Evolutionary conservation across 2,797 vertebrate species (phyloP), one percentile per base, ranked within the genome.

Genomic region (Silurus lanzhouensis): DNA sequence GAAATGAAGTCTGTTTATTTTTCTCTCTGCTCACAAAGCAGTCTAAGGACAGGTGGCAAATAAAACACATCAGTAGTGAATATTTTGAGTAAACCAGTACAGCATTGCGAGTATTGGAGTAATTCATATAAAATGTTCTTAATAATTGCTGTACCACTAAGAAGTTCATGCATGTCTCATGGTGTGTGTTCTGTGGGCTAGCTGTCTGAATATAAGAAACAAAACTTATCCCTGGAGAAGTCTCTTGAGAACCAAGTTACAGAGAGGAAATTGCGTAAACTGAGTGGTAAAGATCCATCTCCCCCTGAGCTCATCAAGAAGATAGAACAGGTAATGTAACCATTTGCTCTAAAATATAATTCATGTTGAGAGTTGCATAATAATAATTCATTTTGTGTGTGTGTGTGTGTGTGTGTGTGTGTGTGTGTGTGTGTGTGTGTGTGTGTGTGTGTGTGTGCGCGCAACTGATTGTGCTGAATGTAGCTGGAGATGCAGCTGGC

Each of bases 141-240:
- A 38, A 13, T 8, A 70, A 17, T 70, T 70, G 4, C 31, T 20
- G 38, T 20, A 46, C 17, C 8, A 71, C 9, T 22, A 20, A 57
- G 57, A 74, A 58, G 55, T 68, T 64, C 48, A 31, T 76, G 10
- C 1, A 22, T 8, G n/a, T 25, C 57, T 88, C 19, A 83, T 58
- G 60, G 17, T 85, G 27, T 89, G 55, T 81, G 38, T 80, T 14
- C 19, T 90, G 71, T 90, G 17, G 83, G 22, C 75, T 84, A 99
- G 98, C 90, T 97, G 90, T 96, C 95, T 57, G 95, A 97, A 89
- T 97, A 94, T 88, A 94, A 94, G 82, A 96, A 97, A 85, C 95
- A 89, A 91, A 94, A 93, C 74, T 90, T 88, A 84, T 87, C 75
- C n/a, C 87, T 96, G 88, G 96, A 96, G 88, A 88, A 92, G 58